phyloP scores from a whole-genome alignment of 1,140 invertebrate species.

The Diploscapter pachys region DNA sequence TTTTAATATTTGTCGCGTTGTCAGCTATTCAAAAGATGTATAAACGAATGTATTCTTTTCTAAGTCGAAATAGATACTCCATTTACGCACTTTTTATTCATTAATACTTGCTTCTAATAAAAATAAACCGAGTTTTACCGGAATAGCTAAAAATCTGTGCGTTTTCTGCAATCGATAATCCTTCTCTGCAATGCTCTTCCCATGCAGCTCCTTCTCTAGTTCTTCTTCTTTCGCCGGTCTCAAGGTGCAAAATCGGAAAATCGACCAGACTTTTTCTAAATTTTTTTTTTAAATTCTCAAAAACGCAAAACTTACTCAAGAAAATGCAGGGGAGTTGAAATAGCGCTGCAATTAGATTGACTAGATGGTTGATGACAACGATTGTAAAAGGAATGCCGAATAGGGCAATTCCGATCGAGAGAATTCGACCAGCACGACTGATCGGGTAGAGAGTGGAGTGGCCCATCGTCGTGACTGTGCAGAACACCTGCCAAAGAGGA shows the following conservation, averaged over 20 bases:
- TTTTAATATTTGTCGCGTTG: no score
- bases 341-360: conserved; percentile 33
- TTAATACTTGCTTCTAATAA: background rate
- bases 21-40: no score
- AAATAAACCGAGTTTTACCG: conserved; percentile 5
- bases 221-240: conserved; percentile 33
- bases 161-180: conserved; percentile 26
- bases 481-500: conserved; percentile 5
- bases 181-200: conserved; percentile 10
- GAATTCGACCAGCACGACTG: conserved; percentile 20
- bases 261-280: conserved; percentile 26
- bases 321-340: conserved; percentile 24
- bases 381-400: conserved; percentile 35
- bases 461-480: conserved; percentile 30
- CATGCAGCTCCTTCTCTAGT: conserved; percentile 28
- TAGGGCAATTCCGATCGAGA: conserved; percentile 28
- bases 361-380: conserved; percentile 35
- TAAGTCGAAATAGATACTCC: no score
- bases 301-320: conserved; percentile 14
- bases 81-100: no score
- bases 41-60: no score
- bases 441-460: conserved; percentile 34
- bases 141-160: conserved; percentile 21
- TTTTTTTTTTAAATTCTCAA: background rate
- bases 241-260: conserved; percentile 29